phyloP scores from a whole-genome alignment of 1,140 invertebrate species.

The Drosophila bocki region DNA sequence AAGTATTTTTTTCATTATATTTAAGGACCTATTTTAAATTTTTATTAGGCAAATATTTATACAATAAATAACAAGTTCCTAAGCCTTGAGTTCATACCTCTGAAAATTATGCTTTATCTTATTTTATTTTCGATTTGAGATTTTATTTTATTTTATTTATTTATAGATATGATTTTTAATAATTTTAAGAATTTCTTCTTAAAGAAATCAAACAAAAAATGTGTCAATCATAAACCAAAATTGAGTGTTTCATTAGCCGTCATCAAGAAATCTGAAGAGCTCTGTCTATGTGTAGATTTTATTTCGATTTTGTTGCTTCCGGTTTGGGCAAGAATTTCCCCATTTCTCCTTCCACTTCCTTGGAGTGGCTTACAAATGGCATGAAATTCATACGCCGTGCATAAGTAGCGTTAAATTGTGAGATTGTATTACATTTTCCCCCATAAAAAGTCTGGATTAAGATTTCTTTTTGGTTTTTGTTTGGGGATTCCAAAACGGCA shows the following conservation, averaged over 20 bases:
- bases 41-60: too few species aligned
- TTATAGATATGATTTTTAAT: background rate
- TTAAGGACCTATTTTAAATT: too few species aligned
- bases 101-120: too few species aligned
- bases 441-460: constrained; percentile 41
- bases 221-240: background rate
- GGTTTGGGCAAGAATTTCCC: constrained; percentile 8
- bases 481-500: constrained; percentile 21
- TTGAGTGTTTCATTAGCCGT: constrained; percentile 15
- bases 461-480: constrained; percentile 31
- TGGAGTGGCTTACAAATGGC: constrained; percentile 50
- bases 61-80: too few species aligned
- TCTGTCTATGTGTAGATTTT: constrained; percentile 30
- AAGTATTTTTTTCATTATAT: too few species aligned
- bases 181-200: too few species aligned
- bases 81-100: too few species aligned
- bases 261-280: constrained; percentile 6
- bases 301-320: constrained; percentile 35
- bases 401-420: constrained; percentile 69
- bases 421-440: constrained; percentile 63
- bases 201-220: background rate
- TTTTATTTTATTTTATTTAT: too few species aligned
- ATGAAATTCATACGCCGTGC: constrained; percentile 60
- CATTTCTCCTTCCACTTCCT: constrained; percentile 7
- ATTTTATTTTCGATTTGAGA: too few species aligned